phyloP scores from a whole-genome alignment of 2,888 invertebrate species.

The Syritta pipiens region DNA sequence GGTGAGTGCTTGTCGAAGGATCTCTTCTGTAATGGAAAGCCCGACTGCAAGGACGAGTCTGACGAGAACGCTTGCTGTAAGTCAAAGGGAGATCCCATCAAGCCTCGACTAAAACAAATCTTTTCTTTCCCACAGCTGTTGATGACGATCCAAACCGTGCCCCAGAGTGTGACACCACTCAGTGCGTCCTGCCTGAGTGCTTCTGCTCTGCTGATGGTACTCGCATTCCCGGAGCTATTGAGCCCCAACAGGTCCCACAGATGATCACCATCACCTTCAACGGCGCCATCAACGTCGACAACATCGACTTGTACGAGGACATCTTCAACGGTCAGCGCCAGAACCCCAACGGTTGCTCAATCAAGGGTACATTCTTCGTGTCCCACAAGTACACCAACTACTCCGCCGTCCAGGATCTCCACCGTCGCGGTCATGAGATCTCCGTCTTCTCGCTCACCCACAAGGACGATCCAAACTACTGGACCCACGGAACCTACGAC shows the following conservation, averaged over 20 bases:
- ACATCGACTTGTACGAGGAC: constrained; percentile 94
- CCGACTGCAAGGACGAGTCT: constrained; percentile 95
- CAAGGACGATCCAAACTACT: constrained; percentile 94
- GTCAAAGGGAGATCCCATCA: constrained; percentile 77
- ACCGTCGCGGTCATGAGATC: constrained; percentile 94
- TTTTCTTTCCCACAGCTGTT: constrained; percentile 83
- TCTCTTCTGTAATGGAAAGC: constrained; percentile 95
- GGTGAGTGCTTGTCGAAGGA: constrained; percentile 95
- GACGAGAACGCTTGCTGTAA: constrained; percentile 97
- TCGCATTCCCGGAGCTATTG: constrained; percentile 90
- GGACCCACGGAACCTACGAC: constrained; percentile 92
- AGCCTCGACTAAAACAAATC: not conserved
- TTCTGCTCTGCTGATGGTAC: constrained; percentile 96
- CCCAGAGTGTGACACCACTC: constrained; percentile 93
- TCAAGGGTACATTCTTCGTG: constrained; percentile 94
- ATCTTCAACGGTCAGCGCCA: constrained; percentile 91
- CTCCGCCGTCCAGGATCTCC: constrained; percentile 92
- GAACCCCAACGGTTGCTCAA: constrained; percentile 94
- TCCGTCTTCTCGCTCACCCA: constrained; percentile 95
- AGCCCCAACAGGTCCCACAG: constrained; percentile 92
- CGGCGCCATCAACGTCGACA: constrained; percentile 95
- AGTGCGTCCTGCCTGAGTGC: constrained; percentile 93
- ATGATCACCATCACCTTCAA: constrained; percentile 96
- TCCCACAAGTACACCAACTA: constrained; percentile 96
- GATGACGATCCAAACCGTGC: constrained; percentile 95